These are phyloP conservation scores for Agapornis roseicollis DNA, from an alignment of 2,113 vertebrate species.

Conservation along the genomic window DNA sequence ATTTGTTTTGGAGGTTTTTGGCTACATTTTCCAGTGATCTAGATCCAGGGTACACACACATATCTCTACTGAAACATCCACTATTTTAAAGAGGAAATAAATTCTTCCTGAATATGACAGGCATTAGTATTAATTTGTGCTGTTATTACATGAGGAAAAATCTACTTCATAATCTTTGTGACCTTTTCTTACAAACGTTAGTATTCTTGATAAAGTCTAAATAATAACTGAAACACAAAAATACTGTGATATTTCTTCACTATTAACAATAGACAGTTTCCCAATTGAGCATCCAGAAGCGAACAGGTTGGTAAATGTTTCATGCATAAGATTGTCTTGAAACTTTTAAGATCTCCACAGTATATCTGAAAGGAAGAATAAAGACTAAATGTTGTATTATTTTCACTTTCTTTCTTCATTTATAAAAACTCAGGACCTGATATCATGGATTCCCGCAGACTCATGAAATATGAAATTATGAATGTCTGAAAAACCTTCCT, in stretches of 20 bases:
- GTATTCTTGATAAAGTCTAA: conserved; percentile 23
- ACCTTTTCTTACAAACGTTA: conserved; percentile 6
- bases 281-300: not conserved
- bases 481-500: not conserved
- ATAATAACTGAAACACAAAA: not conserved
- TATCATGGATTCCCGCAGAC: not conserved
- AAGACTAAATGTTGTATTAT: not conserved
- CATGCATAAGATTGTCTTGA: not conserved
- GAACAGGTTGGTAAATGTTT: not conserved
- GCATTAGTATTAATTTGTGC: not conserved
- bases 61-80: not conserved
- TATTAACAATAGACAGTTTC: not conserved
- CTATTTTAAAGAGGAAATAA: not conserved
- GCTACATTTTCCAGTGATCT: not conserved
- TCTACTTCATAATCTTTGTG: not conserved
- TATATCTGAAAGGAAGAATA: not conserved
- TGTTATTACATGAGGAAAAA: not conserved
- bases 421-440: not conserved
- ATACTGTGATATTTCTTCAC: conserved; percentile 12
- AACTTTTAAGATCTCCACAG: conserved; percentile 3
- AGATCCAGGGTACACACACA: not conserved
- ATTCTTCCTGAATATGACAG: not conserved
- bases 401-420: not conserved
- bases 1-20: not conserved
- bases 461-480: not conserved